Conservation (phyloP, 2,113 vertebrate genomes). For the Mohoua ochrocephala region DNA sequence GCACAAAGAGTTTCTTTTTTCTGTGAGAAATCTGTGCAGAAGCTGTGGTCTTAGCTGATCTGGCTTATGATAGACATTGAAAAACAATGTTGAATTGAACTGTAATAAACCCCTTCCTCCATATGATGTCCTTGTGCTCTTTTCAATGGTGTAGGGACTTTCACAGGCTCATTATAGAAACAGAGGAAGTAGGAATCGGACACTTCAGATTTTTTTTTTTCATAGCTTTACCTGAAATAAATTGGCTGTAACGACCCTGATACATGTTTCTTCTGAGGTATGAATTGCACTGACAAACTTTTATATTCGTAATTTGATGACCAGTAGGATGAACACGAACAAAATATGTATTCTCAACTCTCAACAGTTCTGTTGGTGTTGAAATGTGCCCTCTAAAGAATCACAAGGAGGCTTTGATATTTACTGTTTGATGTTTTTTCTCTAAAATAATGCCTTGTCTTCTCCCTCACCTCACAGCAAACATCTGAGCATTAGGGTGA, state of each 20-base stretch:
- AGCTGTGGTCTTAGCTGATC: not conserved
- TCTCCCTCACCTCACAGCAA: not conserved
- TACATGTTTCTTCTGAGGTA: not conserved
- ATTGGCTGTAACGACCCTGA: not conserved
- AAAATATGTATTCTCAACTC: not conserved
- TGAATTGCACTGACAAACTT: not conserved
- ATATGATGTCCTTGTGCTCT: not conserved
- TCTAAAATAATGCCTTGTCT: not conserved
- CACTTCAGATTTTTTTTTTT: not conserved
- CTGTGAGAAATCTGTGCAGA: not conserved
- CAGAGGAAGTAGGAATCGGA: not conserved
- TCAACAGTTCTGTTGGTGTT: not conserved
- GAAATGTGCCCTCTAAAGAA: not conserved
- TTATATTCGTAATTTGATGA: not conserved
- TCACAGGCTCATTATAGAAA: not conserved
- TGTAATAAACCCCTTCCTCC: not conserved
- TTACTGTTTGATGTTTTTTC: not conserved
- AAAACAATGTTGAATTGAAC: not conserved
- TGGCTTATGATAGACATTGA: not conserved
- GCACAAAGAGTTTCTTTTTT: not conserved
- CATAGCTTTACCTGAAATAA: not conserved
- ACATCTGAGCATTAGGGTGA: not conserved
- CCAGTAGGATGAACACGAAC: not conserved
- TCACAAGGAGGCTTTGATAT: not conserved
- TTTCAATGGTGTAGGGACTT: not conserved